phyloP scores from a whole-genome alignment of 2,888 invertebrate genomes.

The Zaprionus obscuricornis region DNA sequence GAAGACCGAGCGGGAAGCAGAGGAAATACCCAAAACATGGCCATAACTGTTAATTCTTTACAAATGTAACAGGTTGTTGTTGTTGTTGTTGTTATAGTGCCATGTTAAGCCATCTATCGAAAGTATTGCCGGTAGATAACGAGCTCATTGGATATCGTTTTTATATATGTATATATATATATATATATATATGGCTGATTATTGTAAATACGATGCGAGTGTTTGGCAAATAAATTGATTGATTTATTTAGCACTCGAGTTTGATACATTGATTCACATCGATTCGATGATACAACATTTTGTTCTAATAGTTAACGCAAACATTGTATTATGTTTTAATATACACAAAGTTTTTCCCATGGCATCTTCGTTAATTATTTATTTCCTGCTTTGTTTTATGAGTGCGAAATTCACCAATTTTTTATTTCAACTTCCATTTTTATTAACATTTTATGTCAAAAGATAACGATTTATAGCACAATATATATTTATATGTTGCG shows the following conservation, averaged over 20 bases:
- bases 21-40: too few relatives aligned
- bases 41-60: conserved; percentile 19
- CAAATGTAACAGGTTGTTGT: conserved; percentile 46
- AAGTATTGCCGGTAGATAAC: conserved; percentile 17
- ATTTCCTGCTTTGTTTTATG: too few relatives aligned
- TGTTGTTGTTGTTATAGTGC: conserved; percentile 11
- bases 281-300: conserved; percentile 2
- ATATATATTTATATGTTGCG: too few relatives aligned
- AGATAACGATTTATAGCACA: too few relatives aligned
- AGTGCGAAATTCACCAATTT: too few relatives aligned
- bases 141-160: conserved; percentile 30
- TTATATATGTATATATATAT: neutral
- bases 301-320: conserved; percentile 9
- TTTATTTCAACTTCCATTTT: too few relatives aligned
- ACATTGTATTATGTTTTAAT: too few relatives aligned
- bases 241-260: conserved; percentile 32
- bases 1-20: too few relatives aligned
- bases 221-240: conserved; percentile 47
- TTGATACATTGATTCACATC: too few relatives aligned
- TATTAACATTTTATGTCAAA: too few relatives aligned
- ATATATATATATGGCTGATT: conserved; percentile 17
- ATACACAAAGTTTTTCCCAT: too few relatives aligned
- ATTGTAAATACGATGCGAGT: conserved; percentile 34
- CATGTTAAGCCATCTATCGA: conserved; percentile 27
- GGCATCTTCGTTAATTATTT: too few relatives aligned